Conservation (phyloP, 1,140 invertebrate genomes). For the Hyposmocoma kahamanoa region DNA sequence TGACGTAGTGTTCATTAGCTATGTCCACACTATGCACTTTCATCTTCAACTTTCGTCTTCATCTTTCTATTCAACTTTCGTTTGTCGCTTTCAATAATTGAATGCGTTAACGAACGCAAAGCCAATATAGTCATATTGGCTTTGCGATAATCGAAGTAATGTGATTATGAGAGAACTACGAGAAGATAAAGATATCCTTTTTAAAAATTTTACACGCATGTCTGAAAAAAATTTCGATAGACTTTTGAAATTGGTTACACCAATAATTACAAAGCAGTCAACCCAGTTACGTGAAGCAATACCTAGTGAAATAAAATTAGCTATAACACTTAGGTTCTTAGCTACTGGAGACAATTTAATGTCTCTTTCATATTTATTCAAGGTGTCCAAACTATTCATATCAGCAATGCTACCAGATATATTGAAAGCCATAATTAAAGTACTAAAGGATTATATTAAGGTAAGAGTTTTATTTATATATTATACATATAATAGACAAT, state of each 20-base stretch:
- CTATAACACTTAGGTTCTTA: constrained; percentile 19
- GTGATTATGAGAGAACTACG: no score
- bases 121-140: no score
- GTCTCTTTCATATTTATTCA: constrained; percentile 18
- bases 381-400: constrained; percentile 14
- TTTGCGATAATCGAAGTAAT: no score
- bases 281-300: constrained; percentile 18
- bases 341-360: constrained; percentile 11
- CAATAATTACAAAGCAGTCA: constrained; percentile 17
- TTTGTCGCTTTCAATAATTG: no score
- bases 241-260: constrained; percentile 14
- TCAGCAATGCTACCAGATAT: constrained; percentile 18
- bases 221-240: constrained; percentile 13
- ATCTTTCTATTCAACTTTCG: no score
- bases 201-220: constrained; percentile 19
- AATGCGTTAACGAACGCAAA: no score
- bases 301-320: constrained; percentile 15
- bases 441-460: constrained; percentile 20
- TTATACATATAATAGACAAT: no score
- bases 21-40: no score
- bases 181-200: no score
- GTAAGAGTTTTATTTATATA: no score
- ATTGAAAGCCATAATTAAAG: constrained; percentile 15
- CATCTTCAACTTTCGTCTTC: no score
- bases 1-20: no score